These are phyloP conservation scores for Zaprionus ghesquierei DNA, from an alignment of 1,140 invertebrate species.

Conservation along the genomic window DNA sequence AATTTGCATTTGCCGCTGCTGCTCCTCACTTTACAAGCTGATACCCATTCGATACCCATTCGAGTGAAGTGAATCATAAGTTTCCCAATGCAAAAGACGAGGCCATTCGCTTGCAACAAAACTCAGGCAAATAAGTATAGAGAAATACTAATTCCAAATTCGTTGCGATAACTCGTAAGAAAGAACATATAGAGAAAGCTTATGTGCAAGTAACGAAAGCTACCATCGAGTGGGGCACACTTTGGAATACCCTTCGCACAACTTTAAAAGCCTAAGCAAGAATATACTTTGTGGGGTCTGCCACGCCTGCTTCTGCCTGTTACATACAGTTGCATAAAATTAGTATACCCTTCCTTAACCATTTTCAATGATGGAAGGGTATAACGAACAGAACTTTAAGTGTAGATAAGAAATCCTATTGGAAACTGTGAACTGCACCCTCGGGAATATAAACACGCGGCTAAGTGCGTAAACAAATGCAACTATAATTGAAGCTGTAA, in stretches of 20 bases:
- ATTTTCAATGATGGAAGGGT: too few relatives aligned
- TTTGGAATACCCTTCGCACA: too few relatives aligned
- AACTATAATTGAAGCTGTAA: background rate
- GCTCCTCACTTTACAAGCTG: slow-evolving; percentile 11
- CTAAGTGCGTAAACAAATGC: background rate
- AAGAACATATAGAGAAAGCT: background rate
- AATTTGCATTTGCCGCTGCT: background rate
- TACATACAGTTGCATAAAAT: too few relatives aligned
- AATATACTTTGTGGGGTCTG: too few relatives aligned
- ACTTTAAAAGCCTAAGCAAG: too few relatives aligned
- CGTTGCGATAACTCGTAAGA: background rate
- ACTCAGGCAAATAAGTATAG: background rate
- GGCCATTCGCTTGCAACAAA: background rate
- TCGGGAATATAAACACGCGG: background rate
- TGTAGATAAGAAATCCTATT: background rate
- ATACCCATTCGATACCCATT: background rate
- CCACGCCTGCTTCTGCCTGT: too few relatives aligned
- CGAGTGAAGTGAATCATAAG: slow-evolving; percentile 30
- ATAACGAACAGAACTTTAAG: background rate
- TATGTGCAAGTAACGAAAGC: too few relatives aligned
- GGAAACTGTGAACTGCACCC: background rate
- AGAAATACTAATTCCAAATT: background rate
- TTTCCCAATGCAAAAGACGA: background rate
- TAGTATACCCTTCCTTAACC: too few relatives aligned
- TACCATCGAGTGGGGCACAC: too few relatives aligned